These are phyloP conservation scores for Ceuthmochares aereus DNA, from an alignment of 2,113 vertebrate species.

Conservation along the genomic window DNA sequence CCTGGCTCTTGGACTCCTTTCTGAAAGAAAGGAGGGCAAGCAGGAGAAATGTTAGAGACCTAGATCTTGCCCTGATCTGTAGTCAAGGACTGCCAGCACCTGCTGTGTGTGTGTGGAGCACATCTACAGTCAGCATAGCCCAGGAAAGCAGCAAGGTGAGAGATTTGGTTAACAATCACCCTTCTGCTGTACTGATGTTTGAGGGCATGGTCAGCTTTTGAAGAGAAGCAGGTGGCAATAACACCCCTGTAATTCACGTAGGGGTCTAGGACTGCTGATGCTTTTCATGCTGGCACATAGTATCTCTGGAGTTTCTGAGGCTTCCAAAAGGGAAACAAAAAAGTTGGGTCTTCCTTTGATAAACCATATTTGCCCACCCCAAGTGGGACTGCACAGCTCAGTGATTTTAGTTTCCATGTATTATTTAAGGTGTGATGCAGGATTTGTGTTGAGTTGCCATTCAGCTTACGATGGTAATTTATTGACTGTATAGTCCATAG, in stretches of 20 bases:
- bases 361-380: neutral
- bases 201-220: neutral
- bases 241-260: rapidly evolving
- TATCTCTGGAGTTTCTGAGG: neutral
- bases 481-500: neutral
- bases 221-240: neutral
- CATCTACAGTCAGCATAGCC: neutral
- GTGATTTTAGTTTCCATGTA: neutral
- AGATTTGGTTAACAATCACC: neutral
- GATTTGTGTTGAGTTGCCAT: neutral
- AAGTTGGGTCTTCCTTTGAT: neutral
- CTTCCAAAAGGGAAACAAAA: neutral
- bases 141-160: neutral
- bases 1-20: neutral
- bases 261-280: neutral
- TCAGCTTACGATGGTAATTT: neutral
- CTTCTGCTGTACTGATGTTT: neutral
- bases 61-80: neutral
- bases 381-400: neutral
- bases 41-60: neutral
- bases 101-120: neutral
- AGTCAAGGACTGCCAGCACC: neutral
- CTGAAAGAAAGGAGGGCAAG: neutral
- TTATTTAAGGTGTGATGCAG: neutral
- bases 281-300: neutral